Evolutionary conservation across 2,888 invertebrate species (phyloP), one percentile per base, ranked within the genome.

Genomic region (Apodemia arnacis): DNA sequence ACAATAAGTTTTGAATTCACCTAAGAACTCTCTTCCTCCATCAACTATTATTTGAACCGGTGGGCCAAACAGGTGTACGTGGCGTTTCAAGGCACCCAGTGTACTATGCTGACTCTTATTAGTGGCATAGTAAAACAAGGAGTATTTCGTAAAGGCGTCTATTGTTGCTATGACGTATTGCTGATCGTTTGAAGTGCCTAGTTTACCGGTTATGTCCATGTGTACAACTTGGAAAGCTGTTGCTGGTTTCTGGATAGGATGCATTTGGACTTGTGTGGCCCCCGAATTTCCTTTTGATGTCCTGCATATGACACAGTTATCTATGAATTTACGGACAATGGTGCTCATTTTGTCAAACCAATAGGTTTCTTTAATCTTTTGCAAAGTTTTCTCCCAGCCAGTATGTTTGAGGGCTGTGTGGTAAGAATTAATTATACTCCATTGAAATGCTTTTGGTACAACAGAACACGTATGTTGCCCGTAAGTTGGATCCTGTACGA

Each of bases 301-400:
- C 76, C 76, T 4, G 8, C 11, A 44, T 15, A 44, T 1, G 7
- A 44, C 11, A 44, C 44, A 44, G 13, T 44, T 44, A 15, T 91
- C 88, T 0, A 88, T 80, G 44, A 83, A 87, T 6, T 10, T 24
- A 27, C 79, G 31, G 2, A 85, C 21, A 7, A 21, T 49, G 0
- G 77, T 21, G 8, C 13, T 76, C 91, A 91, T 90, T 31, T 83
- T 85, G 0, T 79, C 66, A 44, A 92, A 91, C 87, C 88, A 91
- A 31, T 87, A 91, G 10, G 63, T 73, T 5, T 90, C 85, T n/a
- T 24, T 66, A 0, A 89, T 66, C 41, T 92, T 89, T 44, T 76
- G 87, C 27, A 70, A 80, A 31, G 93, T 94, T 31, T 93, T 94
- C 21, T 94, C 93, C 91, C 91, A 93, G 0, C 93, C 93, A 0